Evolutionary conservation across 2,113 vertebrate genomes (phyloP), one percentile per base, ranked within the genome.

Genomic region (Aegithalos caudatus): DNA sequence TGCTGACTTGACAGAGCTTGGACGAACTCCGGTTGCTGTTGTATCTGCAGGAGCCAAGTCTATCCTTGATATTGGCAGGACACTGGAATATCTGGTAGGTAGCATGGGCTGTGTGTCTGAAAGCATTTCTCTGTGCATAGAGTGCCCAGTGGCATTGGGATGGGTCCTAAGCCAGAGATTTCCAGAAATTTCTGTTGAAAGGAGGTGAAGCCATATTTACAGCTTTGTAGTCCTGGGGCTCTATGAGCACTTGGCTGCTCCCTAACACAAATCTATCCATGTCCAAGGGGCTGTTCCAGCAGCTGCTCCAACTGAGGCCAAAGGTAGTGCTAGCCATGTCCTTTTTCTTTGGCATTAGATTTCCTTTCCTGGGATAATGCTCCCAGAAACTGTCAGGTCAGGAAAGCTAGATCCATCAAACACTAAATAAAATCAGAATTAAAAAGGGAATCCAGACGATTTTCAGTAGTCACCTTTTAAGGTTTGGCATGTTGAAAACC

Each of bases 21-120:
- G 99, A 72, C 97, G 98, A 92, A 99, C 99, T 71, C 98, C 99
- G 0, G 97, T 99, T 14, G 98, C 98, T 84, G 99, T 99, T 77
- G 93, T 99, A 53, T 99, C 98, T 79, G 98, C 99, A 82, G 99
- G 99, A 42, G 98, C 98, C 57, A 99, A 99, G 90, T 99, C 99
- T 58, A 98, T 99, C 88, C 98, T 99, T 77, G 99, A 99, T 96
- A 98, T 99, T 51, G 98, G 99, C 12, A 98, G 98, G 90, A 99
- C 99, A 20, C 92, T 99, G 90, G 99, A 99, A 82, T 99, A 98
- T 86, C 97, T 99, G 96, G 99, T 99, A 96, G 95, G 98, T 93
- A 50, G 25, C 53, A 22, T 14, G 58, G 76, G 44, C 48, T 71
- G 28, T 57, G 56, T 80, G n/a, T 57, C 62, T 82, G 40, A 74